Evolutionary conservation across 1,140 invertebrate species (phyloP).

Genomic region (Pseudomyrmex cubaensis): DNA sequence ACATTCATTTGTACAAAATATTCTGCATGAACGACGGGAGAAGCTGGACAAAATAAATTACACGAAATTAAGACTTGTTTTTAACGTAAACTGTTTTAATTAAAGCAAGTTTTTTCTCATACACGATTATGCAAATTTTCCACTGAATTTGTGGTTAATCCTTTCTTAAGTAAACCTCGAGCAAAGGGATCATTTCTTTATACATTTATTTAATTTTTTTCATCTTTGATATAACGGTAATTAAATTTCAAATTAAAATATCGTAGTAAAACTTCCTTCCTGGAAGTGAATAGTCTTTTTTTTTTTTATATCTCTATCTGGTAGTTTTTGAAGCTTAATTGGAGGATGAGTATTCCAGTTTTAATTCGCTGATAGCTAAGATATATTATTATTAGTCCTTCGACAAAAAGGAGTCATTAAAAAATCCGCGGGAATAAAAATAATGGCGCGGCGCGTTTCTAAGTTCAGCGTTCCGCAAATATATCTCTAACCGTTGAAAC

Average conservation of each 20-base stretch:
- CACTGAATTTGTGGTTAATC: background rate
- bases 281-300: background rate
- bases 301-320: background rate
- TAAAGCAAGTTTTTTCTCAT: background rate
- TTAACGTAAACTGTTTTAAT: background rate
- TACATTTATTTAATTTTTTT: background rate
- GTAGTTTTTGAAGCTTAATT: background rate
- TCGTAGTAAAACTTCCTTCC: background rate
- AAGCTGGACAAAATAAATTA: background rate
- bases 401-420: background rate
- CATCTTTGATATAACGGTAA: background rate
- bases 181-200: background rate
- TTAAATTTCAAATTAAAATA: constrained; percentile 9
- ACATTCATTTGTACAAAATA: constrained; percentile 10
- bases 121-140: background rate
- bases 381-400: background rate
- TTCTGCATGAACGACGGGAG: background rate
- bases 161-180: too few species aligned
- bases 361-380: background rate
- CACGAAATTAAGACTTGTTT: background rate
- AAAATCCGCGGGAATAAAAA: too few species aligned
- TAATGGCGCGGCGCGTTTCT: too few species aligned
- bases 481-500: background rate
- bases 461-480: background rate
- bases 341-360: background rate